phyloP scores from a whole-genome alignment of 2,888 invertebrate species.

The Nysson spinosus region DNA sequence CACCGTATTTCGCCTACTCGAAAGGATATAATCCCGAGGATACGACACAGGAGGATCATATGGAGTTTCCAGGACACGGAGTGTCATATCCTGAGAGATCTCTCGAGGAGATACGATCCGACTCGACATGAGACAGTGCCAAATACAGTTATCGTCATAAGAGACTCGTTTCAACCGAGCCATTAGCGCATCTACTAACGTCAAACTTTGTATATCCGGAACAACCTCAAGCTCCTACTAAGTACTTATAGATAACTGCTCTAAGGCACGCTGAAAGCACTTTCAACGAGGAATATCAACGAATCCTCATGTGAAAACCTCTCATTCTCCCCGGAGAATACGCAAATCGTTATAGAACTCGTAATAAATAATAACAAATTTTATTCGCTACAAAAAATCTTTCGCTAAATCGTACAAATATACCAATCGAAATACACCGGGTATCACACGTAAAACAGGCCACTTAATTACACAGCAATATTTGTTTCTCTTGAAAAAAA shows the following conservation, averaged over 20 bases:
- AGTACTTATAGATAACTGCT: constrained; percentile 47
- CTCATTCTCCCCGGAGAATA: background rate
- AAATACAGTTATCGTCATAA: constrained; percentile 50
- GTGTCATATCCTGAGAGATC: constrained; percentile 51
- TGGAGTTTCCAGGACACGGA: constrained; percentile 17
- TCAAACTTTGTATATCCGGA: constrained; percentile 56
- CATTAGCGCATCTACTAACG: constrained; percentile 56
- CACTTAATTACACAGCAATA: no score
- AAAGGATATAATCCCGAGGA: no score
- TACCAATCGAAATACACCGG: no score
- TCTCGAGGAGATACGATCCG: constrained; percentile 54
- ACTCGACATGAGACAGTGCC: constrained; percentile 31
- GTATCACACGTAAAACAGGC: no score
- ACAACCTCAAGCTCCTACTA: constrained; percentile 34
- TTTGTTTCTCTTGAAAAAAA: no score
- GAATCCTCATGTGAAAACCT: no score
- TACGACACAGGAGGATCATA: constrained; percentile 1
- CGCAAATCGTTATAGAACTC: background rate
- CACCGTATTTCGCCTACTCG: background rate
- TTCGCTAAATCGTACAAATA: no score
- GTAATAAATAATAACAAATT: background rate
- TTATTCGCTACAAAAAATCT: no score
- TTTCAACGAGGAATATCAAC: no score
- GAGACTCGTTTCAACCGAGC: constrained; percentile 52
- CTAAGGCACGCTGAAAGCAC: constrained; percentile 1